A percentile compares a stretch with the other conserved stretches of the same genome.
Conservation (phyloP, 2,888 invertebrate species). For the Cantharis nigra region DNA sequence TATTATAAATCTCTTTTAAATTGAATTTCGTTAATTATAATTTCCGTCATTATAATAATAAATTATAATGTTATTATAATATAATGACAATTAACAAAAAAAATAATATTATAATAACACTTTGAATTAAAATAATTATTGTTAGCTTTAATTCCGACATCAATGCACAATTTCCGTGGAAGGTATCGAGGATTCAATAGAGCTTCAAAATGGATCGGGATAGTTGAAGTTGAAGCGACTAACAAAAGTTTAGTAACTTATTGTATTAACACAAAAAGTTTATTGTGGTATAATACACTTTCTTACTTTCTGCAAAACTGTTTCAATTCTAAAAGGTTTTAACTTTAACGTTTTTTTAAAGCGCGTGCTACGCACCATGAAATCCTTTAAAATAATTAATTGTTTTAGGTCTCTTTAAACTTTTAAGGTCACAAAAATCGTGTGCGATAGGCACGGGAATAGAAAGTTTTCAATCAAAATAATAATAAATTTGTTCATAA, state of each 20-base stretch:
- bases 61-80: too few relatives aligned
- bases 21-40: too few relatives aligned
- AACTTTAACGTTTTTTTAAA: not conserved
- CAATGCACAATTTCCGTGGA: not conserved
- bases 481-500: not conserved
- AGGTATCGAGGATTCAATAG: not conserved
- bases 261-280: not conserved
- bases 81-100: too few relatives aligned
- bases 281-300: not conserved
- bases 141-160: not conserved
- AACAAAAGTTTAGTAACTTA: not conserved
- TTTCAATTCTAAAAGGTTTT: not conserved
- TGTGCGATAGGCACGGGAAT: not conserved
- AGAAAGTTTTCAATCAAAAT: not conserved
- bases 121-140: too few relatives aligned
- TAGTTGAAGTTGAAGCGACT: not conserved
- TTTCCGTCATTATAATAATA: too few relatives aligned
- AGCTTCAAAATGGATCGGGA: not conserved
- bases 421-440: not conserved
- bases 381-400: not conserved
- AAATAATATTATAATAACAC: too few relatives aligned
- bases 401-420: not conserved
- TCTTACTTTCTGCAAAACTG: not conserved
- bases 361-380: not conserved
- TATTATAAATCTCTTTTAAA: too few relatives aligned